Conservation (phyloP, 2,113 vertebrate genomes). For the Phoenicopterus ruber region DNA sequence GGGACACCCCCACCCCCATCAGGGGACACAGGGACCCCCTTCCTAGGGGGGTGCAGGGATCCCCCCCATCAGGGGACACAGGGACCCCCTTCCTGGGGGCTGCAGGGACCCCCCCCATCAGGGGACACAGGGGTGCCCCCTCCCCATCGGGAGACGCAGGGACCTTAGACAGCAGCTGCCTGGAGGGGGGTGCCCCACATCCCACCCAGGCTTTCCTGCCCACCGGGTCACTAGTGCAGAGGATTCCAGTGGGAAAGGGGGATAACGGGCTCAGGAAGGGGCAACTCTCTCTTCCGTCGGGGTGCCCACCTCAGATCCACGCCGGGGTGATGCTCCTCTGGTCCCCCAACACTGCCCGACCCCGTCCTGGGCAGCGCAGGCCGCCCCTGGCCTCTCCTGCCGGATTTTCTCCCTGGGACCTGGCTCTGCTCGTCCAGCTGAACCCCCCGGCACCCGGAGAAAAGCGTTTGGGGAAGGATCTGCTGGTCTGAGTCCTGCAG, state of each 20-base stretch:
- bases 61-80: too few species aligned
- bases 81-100: background rate
- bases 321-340: background rate
- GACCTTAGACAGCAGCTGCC: too few species aligned
- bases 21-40: background rate
- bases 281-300: accelerated
- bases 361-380: accelerated
- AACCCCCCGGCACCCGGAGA: background rate
- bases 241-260: background rate
- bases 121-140: background rate
- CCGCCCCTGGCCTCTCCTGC: accelerated
- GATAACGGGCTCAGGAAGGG: background rate
- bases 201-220: background rate
- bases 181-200: accelerated
- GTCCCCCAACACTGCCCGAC: background rate
- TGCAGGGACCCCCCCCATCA: background rate
- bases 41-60: background rate
- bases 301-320: background rate
- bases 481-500: background rate
- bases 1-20: background rate
- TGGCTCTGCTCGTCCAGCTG: background rate
- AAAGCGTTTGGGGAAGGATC: background rate
- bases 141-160: background rate
- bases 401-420: accelerated
- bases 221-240: accelerated